Conservation (phyloP, 2,797 vertebrate species). For the Clamator glandarius region DNA sequence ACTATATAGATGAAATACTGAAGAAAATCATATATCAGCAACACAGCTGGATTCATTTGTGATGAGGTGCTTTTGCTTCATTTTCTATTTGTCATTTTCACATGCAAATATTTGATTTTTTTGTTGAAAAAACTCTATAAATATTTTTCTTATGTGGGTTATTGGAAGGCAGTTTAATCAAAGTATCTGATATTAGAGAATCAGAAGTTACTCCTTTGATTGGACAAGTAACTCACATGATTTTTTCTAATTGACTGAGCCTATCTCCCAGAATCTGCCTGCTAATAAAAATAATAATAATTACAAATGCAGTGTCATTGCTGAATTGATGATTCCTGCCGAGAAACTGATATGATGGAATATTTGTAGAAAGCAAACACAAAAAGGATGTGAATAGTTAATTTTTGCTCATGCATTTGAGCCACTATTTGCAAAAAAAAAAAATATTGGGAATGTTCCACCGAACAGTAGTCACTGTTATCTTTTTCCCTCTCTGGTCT, state of each 20-base stretch:
- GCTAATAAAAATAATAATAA: slow-evolving; percentile 60
- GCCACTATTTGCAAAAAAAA: slow-evolving; percentile 52
- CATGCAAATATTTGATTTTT: neutral
- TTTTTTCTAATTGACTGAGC: slow-evolving; percentile 12
- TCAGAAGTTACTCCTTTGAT: neutral
- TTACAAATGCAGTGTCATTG: slow-evolving; percentile 56
- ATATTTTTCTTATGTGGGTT: slow-evolving; percentile 39
- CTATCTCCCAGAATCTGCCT: slow-evolving; percentile 38
- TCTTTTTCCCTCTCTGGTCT: slow-evolving; percentile 15
- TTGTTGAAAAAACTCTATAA: slow-evolving; percentile 31
- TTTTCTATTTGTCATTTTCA: slow-evolving; percentile 17
- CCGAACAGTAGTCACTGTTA: neutral
- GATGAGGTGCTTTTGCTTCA: neutral
- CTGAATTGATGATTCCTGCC: slow-evolving; percentile 42
- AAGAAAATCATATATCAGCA: neutral
- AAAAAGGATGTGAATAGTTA: slow-evolving; percentile 67
- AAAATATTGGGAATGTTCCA: slow-evolving; percentile 48
- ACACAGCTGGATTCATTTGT: neutral
- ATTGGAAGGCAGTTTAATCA: slow-evolving; percentile 30
- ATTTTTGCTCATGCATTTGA: slow-evolving; percentile 63
- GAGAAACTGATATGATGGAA: slow-evolving; percentile 55
- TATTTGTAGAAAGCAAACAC: slow-evolving; percentile 57
- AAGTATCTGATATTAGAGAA: slow-evolving; percentile 10
- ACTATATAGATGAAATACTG: slow-evolving; percentile 11
- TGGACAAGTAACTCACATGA: neutral